phyloP scores from a whole-genome alignment of 2,888 invertebrate genomes.

The Ormyrus rosae region DNA sequence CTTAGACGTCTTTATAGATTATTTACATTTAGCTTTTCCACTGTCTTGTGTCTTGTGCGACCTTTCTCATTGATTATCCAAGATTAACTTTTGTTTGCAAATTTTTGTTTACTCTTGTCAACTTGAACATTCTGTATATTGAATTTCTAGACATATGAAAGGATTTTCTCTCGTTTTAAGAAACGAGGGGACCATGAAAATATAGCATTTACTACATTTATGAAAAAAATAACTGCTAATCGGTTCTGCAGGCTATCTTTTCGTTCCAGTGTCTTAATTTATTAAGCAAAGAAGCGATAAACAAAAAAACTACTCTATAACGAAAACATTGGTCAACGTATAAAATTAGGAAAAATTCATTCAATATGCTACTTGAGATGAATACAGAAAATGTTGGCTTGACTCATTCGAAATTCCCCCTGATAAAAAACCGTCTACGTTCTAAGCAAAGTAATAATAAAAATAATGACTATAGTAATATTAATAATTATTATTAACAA shows the following conservation, averaged over 20 bases:
- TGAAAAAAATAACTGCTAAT: not conserved
- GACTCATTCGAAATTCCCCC: constrained; percentile 34
- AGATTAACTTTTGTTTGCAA: no score
- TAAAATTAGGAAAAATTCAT: constrained; percentile 13
- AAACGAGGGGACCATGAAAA: no score
- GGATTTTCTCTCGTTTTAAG: no score
- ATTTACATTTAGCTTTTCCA: no score
- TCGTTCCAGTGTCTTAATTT: no score
- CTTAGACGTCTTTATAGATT: not conserved
- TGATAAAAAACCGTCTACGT: constrained; percentile 61
- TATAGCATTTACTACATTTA: no score
- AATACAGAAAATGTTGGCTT: constrained; percentile 24
- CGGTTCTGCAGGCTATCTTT: no score
- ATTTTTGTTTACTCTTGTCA: no score
- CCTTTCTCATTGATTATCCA: no score
- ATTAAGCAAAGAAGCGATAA: not conserved
- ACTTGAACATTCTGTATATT: no score
- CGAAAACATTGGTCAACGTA: constrained; percentile 1
- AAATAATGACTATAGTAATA: constrained; percentile 57
- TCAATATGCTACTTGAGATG: not conserved
- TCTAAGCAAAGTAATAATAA: constrained; percentile 61
- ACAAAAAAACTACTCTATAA: constrained; percentile 11
- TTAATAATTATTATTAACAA: constrained; percentile 51
- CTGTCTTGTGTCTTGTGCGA: no score
- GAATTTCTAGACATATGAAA: no score